Conservation (phyloP, 1,140 invertebrate species). For the Drosophila nebulosa region DNA sequence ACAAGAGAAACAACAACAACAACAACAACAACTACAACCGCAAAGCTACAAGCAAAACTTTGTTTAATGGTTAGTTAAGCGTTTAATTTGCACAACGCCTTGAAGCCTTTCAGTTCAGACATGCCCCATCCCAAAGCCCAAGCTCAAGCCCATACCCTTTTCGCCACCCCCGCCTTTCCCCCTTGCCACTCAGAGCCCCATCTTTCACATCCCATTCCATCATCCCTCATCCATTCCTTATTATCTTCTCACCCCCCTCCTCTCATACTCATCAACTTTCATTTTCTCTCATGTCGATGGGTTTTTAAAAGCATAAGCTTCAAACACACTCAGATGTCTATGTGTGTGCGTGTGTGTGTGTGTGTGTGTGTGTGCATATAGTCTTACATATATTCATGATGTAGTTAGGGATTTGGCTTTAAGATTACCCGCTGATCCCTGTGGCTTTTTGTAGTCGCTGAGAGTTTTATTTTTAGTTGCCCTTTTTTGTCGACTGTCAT, state of each 20-base stretch:
- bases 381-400: neutral
- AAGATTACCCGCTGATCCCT: constrained; percentile 19
- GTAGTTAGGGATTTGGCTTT: constrained; percentile 1
- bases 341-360: neutral
- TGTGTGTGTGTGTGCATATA: neutral
- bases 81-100: constrained; percentile 68
- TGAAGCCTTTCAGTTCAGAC: constrained; percentile 27
- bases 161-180: neutral
- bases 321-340: constrained; percentile 7
- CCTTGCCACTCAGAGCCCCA: too few species aligned
- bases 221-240: constrained; percentile 16
- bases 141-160: neutral
- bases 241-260: constrained; percentile 3
- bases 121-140: neutral
- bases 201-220: neutral
- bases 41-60: constrained; percentile 74
- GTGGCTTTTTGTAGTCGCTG: constrained; percentile 26
- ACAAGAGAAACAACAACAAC: constrained; percentile 5
- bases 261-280: constrained; percentile 2
- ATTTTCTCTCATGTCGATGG: constrained; percentile 21
- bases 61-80: constrained; percentile 77
- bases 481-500: neutral
- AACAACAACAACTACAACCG: constrained; percentile 48
- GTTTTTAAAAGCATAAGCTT: constrained; percentile 33
- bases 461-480: constrained; percentile 30